phyloP scores from a whole-genome alignment of 2,797 vertebrate genomes.

The Otolemur crassicaudatus region DNA sequence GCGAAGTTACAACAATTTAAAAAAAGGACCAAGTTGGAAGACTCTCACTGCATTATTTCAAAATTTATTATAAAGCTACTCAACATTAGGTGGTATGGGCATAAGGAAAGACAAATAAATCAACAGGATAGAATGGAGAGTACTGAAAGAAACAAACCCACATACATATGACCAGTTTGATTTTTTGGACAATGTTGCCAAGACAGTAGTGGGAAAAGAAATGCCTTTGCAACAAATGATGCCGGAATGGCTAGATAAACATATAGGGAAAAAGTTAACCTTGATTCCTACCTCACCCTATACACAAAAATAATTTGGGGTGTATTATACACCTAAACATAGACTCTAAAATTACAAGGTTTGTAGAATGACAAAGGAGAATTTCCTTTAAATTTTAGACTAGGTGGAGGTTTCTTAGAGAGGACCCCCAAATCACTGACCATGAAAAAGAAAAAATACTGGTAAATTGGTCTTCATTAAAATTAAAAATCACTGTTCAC shows the following conservation, averaged over 20 bases:
- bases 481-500: constrained; percentile 32
- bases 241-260: neutral
- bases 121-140: neutral
- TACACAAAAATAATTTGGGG: neutral
- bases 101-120: neutral
- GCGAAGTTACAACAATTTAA: neutral
- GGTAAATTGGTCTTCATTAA: neutral
- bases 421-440: neutral
- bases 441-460: neutral
- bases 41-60: neutral
- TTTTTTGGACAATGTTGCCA: constrained; percentile 7
- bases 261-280: neutral
- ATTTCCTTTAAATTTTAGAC: neutral
- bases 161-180: neutral
- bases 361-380: neutral
- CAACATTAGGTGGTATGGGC: neutral
- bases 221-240: constrained; percentile 19
- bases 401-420: neutral
- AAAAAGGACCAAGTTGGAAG: neutral
- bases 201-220: neutral
- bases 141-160: constrained; percentile 23
- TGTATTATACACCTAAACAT: neutral
- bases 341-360: neutral
- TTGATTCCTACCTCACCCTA: neutral
- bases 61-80: neutral